A percentile compares a stretch with the other conserved stretches of the same genome.
These are phyloP conservation scores for Chaunax sp. DNA, from an alignment of 2,797 vertebrate species.

Conservation along the genomic window DNA sequence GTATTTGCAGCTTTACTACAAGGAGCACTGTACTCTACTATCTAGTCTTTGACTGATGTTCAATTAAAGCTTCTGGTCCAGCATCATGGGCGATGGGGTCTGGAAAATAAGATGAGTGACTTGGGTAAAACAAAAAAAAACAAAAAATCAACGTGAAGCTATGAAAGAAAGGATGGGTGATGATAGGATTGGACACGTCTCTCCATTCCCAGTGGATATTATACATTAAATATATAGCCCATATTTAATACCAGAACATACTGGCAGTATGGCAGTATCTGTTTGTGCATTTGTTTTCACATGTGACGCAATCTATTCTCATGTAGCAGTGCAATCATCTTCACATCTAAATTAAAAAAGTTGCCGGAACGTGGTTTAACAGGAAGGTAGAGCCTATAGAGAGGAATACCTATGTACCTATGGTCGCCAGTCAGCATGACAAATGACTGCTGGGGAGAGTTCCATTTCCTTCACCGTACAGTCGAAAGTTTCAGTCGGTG, in stretches of 20 bases:
- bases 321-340: slow-evolving; percentile 19
- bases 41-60: neutral
- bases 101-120: too few species aligned
- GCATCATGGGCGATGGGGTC: too few species aligned
- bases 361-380: slow-evolving; percentile 1
- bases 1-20: neutral
- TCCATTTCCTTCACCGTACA: slow-evolving; percentile 38
- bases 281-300: slow-evolving; percentile 6
- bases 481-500: slow-evolving; percentile 25
- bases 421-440: slow-evolving; percentile 58
- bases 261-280: neutral
- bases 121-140: too few species aligned
- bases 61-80: neutral
- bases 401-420: slow-evolving; percentile 40
- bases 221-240: neutral
- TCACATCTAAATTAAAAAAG: slow-evolving; percentile 39
- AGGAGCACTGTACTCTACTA: neutral
- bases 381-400: slow-evolving; percentile 15
- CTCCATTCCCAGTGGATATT: neutral
- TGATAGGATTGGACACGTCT: neutral
- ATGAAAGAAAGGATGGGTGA: neutral
- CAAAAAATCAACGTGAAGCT: slow-evolving; percentile 3
- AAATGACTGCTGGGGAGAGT: slow-evolving; percentile 40
- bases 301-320: neutral
- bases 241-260: too few species aligned